Evolutionary conservation across 2,888 invertebrate species (phyloP).

Genomic region (Amphipyra tragopoginis): DNA sequence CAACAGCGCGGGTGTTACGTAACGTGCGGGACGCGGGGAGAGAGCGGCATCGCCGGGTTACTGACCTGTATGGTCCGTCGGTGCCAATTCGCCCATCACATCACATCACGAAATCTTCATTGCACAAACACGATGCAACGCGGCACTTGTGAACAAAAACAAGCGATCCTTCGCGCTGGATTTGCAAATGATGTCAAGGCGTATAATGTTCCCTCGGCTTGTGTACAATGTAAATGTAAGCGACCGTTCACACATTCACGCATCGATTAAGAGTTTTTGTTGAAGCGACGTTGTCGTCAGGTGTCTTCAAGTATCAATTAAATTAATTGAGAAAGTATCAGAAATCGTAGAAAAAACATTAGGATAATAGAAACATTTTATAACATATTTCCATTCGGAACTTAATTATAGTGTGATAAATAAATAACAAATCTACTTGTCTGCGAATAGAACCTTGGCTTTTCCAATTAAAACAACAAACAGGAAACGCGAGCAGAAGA

Average conservation of each 20-base stretch:
- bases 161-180: constrained; percentile 62
- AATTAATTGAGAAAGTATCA: constrained; percentile 6
- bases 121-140: constrained; percentile 78
- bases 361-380: too few species aligned
- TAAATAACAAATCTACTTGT: constrained; percentile 10
- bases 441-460: constrained; percentile 52
- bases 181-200: constrained; percentile 72
- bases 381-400: too few species aligned
- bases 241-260: constrained; percentile 15
- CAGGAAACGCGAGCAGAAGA: constrained; percentile 68
- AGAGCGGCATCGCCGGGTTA: constrained; percentile 74
- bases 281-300: constrained; percentile 1
- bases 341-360: constrained; percentile 7
- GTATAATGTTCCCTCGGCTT: constrained; percentile 48
- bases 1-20: constrained; percentile 83
- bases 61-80: constrained; percentile 85
- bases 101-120: constrained; percentile 84
- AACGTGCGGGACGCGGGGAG: constrained; percentile 72
- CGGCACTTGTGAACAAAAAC: constrained; percentile 66
- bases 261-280: constrained; percentile 32
- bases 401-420: too few species aligned
- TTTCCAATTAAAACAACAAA: constrained; percentile 66
- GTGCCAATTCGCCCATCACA: constrained; percentile 88
- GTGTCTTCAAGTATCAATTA: constrained; percentile 2
- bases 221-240: constrained; percentile 15